These are phyloP conservation scores for Isotomurus palustris DNA, from an alignment of 2,888 invertebrate genomes.

Conservation along the genomic window DNA sequence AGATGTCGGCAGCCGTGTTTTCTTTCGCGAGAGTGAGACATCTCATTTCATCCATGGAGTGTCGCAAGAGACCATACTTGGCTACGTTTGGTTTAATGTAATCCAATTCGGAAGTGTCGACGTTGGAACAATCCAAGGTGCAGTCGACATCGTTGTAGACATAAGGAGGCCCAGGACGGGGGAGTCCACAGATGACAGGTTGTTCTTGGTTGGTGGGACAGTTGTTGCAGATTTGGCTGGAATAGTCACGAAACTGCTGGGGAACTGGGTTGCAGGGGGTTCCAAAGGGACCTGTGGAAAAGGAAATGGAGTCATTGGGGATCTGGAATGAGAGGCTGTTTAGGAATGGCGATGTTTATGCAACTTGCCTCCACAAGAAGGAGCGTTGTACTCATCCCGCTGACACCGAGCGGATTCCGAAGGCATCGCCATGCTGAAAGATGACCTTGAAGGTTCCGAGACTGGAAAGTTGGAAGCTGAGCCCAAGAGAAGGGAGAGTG, in stretches of 20 bases:
- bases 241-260: constrained; percentile 43
- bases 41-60: constrained; percentile 45
- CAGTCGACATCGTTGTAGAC: constrained; percentile 45
- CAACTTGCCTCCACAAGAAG: not conserved
- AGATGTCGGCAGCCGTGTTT: constrained; percentile 41
- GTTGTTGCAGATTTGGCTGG: constrained; percentile 39
- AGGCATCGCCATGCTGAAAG: constrained; percentile 18
- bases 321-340: not conserved
- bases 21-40: constrained; percentile 42
- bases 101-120: constrained; percentile 42
- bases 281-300: constrained; percentile 1
- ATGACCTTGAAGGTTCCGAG: no score
- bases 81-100: constrained; percentile 43
- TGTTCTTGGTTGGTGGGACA: constrained; percentile 33
- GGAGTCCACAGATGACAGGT: constrained; percentile 21
- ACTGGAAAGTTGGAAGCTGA: no score
- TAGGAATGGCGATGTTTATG: not conserved
- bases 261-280: constrained; percentile 36
- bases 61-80: constrained; percentile 42
- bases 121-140: constrained; percentile 42
- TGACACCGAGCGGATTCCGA: constrained; percentile 20
- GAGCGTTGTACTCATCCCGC: constrained; percentile 17
- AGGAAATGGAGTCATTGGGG: not conserved
- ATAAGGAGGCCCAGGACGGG: constrained; percentile 40
- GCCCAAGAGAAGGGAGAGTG: no score